These are phyloP conservation scores for Cynopterus brachyotis DNA, from an alignment of 2,113 vertebrate genomes.

Conservation along the genomic window DNA sequence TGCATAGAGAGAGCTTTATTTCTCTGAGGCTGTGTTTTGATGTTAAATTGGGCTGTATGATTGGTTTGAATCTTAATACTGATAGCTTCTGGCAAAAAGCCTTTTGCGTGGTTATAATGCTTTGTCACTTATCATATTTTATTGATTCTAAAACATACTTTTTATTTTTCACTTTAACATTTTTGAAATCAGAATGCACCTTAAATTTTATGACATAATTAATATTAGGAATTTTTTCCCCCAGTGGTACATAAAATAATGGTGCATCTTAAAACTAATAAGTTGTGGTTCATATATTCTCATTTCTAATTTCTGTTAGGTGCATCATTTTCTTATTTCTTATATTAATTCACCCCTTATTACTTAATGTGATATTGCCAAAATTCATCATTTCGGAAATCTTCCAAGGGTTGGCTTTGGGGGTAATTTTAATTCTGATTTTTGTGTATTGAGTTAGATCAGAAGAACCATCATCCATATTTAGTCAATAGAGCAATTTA, in stretches of 20 bases:
- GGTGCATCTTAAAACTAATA: background rate
- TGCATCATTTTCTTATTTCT: background rate
- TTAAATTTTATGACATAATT: background rate
- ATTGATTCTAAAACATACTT: background rate
- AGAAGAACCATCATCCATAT: background rate
- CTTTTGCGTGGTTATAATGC: background rate
- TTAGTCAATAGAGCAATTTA: background rate
- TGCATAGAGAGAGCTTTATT: background rate
- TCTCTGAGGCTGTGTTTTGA: background rate
- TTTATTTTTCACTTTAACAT: background rate
- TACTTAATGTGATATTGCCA: background rate
- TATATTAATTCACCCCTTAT: background rate
- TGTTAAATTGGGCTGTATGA: background rate
- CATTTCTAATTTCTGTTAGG: background rate
- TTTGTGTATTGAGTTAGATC: slow-evolving; percentile 44
- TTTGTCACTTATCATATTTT: background rate
- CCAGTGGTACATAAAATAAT: background rate
- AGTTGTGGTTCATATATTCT: background rate
- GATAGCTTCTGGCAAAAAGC: background rate
- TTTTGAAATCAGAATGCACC: background rate
- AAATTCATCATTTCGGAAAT: background rate
- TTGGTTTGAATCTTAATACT: background rate
- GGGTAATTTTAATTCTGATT: background rate
- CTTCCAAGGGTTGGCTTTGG: slow-evolving; percentile 29
- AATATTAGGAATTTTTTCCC: background rate